Evolutionary conservation across 2,113 vertebrate genomes (phyloP).

Genomic region (Esox niger): DNA sequence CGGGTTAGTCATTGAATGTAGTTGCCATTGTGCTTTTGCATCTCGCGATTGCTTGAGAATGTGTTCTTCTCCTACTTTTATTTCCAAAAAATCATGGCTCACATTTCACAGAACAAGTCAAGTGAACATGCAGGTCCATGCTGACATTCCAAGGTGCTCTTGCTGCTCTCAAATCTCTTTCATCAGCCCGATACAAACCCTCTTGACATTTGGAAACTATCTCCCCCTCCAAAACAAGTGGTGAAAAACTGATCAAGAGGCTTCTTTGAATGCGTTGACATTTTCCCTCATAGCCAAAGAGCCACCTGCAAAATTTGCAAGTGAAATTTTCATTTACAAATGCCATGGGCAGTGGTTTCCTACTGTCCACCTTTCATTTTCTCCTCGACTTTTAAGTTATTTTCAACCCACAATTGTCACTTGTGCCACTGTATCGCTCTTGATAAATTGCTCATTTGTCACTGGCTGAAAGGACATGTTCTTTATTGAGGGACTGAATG

Average conservation of each 20-base stretch:
- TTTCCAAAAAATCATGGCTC: no score
- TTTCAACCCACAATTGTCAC: not conserved
- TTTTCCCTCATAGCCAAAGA: conserved; percentile 27
- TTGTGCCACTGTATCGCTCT: not conserved
- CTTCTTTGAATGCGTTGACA: conserved; percentile 40
- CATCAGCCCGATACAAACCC: conserved; percentile 16
- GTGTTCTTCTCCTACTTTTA: no score
- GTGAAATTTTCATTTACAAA: conserved; percentile 46
- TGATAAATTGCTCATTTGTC: conserved; percentile 1
- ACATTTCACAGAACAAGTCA: not conserved
- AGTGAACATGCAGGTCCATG: not conserved
- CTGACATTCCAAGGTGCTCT: conserved; percentile 17
- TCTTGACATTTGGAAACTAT: conserved; percentile 50
- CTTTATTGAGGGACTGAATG: not conserved
- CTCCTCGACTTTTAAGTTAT: not conserved
- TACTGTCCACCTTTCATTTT: conserved; percentile 31
- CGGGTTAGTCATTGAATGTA: no score
- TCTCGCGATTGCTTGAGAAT: no score
- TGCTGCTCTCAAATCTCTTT: conserved; percentile 24
- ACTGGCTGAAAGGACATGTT: not conserved
- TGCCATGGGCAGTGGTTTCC: conserved; percentile 35
- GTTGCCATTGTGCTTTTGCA: no score
- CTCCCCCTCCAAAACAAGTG: conserved; percentile 47
- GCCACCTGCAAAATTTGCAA: conserved; percentile 36
- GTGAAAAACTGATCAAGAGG: conserved; percentile 44